These are phyloP conservation scores for Potamilus streckersoni DNA, from an alignment of 1,140 invertebrate genomes.

Conservation along the genomic window DNA sequence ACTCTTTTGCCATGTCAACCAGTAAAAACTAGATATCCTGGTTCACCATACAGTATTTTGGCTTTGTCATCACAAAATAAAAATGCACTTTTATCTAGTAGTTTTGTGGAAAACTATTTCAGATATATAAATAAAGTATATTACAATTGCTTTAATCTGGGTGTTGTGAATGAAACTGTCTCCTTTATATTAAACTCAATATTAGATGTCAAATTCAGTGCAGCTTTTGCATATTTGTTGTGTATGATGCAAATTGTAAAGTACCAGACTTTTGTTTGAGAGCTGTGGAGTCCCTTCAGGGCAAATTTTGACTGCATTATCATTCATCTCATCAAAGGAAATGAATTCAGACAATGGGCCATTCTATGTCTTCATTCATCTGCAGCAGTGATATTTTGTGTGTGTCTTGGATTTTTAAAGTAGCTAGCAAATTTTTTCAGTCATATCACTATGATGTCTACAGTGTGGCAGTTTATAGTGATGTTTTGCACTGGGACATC, in stretches of 20 bases:
- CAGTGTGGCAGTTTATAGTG: too few species aligned
- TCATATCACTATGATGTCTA: too few species aligned
- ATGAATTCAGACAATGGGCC: slow-evolving; percentile 12
- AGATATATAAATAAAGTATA: slow-evolving; percentile 16
- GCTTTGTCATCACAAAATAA: slow-evolving; percentile 19
- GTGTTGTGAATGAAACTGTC: slow-evolving; percentile 12
- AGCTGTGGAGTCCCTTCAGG: slow-evolving; percentile 11
- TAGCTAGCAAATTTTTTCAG: too few species aligned
- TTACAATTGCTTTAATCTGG: slow-evolving; percentile 18
- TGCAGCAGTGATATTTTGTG: slow-evolving; percentile 13
- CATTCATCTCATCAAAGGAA: slow-evolving; percentile 6
- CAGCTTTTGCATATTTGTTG: slow-evolving; percentile 6
- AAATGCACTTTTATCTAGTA: not conserved
- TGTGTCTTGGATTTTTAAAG: too few species aligned
- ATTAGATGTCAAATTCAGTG: slow-evolving; percentile 4
- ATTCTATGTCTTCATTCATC: slow-evolving; percentile 14
- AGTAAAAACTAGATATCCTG: slow-evolving; percentile 9
- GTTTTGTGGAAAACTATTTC: slow-evolving; percentile 19
- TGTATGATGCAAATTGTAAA: slow-evolving; percentile 5
- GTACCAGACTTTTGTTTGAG: slow-evolving; percentile 1
- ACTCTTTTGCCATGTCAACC: slow-evolving; percentile 16
- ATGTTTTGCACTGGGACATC: too few species aligned
- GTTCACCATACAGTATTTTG: slow-evolving; percentile 12
- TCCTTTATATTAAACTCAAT: slow-evolving; percentile 9
- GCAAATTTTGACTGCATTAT: not conserved